Evolutionary conservation across 1,140 invertebrate genomes (phyloP), one percentile per base, ranked within the genome.

Genomic region (Drosophila lini): DNA sequence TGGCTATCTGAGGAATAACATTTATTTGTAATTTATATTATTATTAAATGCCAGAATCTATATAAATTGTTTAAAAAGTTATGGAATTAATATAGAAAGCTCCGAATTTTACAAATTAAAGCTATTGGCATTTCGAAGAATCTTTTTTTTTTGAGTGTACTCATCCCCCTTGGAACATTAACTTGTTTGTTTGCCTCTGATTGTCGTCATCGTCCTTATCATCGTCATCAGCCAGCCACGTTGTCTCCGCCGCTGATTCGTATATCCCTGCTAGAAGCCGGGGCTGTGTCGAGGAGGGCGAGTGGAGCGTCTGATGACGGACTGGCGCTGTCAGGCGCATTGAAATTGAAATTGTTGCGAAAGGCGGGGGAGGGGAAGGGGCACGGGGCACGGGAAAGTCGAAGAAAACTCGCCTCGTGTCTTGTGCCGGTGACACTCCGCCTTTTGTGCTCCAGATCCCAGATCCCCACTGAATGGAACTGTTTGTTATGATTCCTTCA

Each of bases 311-410:
- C 53, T 60, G 40, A 57, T 62, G 65, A 62, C 40, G 74, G 81
- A 78, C 56, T 78, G 75, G 61, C 79, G 85, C 86, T 90, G 86
- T 90, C 86, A 90, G 74, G 52, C 82, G 69, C 86, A 90, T 90
- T 88, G 81, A 85, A 81, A 81, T 81, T 90, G 86, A 90, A 90
- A 90, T 90, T 85, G 71, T 90, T 74, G 65, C 79, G 59, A 53
- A 38, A 5, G 19, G 19, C 5, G 13, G 52, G 19, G 32, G 16
- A 22, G 16, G 50, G 16, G 32, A 9, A 1, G n/a, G 48, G 28
- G 5, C 25, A 28, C 5, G 22, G 1, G 11, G 16, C 47, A 34
- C n/a, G 58, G 45, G 31, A 38, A 41, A 44, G 9, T 45, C 42
- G 67, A 34, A 32, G 60, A 25, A 32, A 42, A 74, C 31, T 56